phyloP scores from a whole-genome alignment of 2,888 invertebrate genomes.

The Andrena minutula region DNA sequence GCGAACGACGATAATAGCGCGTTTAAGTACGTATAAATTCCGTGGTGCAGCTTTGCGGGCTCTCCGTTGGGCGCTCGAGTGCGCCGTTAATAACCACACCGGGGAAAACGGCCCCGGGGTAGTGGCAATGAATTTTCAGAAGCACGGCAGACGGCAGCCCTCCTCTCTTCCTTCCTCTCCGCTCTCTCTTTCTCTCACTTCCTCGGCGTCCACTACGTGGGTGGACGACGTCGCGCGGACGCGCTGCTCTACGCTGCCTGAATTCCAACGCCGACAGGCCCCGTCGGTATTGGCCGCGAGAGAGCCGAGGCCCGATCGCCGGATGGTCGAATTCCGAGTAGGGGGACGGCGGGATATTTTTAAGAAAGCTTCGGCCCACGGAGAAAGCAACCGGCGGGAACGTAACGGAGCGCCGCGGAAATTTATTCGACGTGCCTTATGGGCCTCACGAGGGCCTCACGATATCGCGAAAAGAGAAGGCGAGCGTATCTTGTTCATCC shows the following conservation, averaged over 20 bases:
- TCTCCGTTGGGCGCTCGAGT: slow-evolving; percentile 54
- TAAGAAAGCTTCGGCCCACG: slow-evolving; percentile 31
- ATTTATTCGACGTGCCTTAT: slow-evolving; percentile 26
- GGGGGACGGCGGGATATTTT: slow-evolving; percentile 39
- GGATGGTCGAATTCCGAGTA: slow-evolving; percentile 53
- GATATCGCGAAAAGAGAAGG: not conserved
- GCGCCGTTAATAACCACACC: slow-evolving; percentile 60
- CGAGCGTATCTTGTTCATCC: not conserved
- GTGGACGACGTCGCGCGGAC: slow-evolving; percentile 54
- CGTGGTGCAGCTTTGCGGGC: slow-evolving; percentile 54
- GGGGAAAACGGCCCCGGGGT: slow-evolving; percentile 49
- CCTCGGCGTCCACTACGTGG: slow-evolving; percentile 48
- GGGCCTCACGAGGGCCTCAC: not conserved
- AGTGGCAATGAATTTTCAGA: slow-evolving; percentile 60
- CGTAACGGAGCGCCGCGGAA: slow-evolving; percentile 28
- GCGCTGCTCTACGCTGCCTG: slow-evolving; percentile 49
- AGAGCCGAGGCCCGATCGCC: slow-evolving; percentile 16
- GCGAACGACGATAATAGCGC: slow-evolving; percentile 62
- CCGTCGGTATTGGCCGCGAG: slow-evolving; percentile 28
- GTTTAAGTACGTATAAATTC: slow-evolving; percentile 67
- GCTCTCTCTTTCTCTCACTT: slow-evolving; percentile 10
- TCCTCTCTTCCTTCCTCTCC: slow-evolving; percentile 12
- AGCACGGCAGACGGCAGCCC: slow-evolving; percentile 6
- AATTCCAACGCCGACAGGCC: slow-evolving; percentile 52
- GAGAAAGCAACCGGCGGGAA: slow-evolving; percentile 40